These are phyloP conservation scores for Petrocephalus microphthalmus DNA, from an alignment of 2,113 vertebrate genomes.

Conservation along the genomic window DNA sequence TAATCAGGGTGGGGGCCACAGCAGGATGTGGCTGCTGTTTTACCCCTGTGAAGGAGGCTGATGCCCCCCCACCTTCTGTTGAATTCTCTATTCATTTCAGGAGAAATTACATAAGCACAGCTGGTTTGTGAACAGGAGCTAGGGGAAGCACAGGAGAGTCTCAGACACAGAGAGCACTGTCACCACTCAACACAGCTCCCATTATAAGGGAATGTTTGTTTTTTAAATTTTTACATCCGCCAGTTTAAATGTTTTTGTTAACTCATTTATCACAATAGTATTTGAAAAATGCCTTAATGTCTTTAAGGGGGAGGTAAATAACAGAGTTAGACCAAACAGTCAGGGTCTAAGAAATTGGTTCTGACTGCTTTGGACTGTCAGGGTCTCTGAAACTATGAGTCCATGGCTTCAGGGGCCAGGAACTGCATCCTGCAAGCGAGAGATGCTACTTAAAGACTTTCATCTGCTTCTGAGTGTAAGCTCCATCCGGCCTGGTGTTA, in stretches of 20 bases:
- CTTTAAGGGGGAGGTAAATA: background rate
- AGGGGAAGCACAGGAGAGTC: background rate
- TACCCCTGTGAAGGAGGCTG: conserved; percentile 25
- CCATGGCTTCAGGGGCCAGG: background rate
- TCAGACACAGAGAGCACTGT: background rate
- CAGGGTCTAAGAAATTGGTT: background rate
- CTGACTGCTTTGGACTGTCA: background rate
- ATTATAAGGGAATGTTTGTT: background rate
- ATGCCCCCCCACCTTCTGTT: conserved; percentile 36
- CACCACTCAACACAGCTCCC: background rate
- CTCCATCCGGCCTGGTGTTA: background rate
- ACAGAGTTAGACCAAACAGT: too few species aligned
- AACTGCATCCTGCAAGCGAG: background rate
- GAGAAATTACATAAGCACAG: conserved; percentile 33
- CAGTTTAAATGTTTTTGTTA: background rate
- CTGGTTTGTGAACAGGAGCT: conserved; percentile 7
- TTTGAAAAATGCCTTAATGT: background rate
- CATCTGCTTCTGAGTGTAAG: background rate
- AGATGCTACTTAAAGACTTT: background rate
- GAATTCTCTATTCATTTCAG: conserved; percentile 31
- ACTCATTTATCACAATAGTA: background rate
- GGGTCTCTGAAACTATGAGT: background rate
- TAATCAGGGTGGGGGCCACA: background rate
- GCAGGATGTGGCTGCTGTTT: conserved; percentile 27
- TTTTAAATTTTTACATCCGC: background rate